These are phyloP conservation scores for Danaus chrysippus DNA, from an alignment of 2,888 invertebrate species.

Conservation along the genomic window DNA sequence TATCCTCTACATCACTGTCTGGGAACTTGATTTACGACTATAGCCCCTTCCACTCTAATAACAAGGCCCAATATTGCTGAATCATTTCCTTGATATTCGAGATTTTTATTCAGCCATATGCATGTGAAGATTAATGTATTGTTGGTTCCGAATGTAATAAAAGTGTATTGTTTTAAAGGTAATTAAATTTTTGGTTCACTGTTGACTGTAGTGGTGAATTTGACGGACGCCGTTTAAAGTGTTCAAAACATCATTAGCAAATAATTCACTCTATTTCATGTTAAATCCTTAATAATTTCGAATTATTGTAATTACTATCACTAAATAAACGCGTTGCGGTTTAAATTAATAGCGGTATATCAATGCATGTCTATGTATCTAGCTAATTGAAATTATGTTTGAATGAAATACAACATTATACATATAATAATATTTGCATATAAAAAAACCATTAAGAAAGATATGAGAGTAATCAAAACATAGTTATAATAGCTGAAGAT, in stretches of 20 bases:
- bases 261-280: too few relatives aligned
- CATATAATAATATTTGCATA: background rate
- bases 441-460: background rate
- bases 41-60: conserved; percentile 12
- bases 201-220: too few relatives aligned
- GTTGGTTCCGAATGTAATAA: conserved; percentile 3
- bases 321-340: too few relatives aligned
- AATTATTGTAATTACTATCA: too few relatives aligned
- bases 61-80: conserved; percentile 24
- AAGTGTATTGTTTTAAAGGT: conserved; percentile 2
- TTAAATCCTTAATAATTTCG: too few relatives aligned
- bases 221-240: too few relatives aligned
- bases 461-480: background rate
- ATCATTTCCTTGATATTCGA: conserved; percentile 19
- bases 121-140: conserved; percentile 26
- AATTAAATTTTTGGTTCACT: background rate
- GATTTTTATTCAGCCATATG: conserved; percentile 21
- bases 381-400: too few relatives aligned
- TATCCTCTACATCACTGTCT: conserved; percentile 22
- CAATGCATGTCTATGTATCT: too few relatives aligned
- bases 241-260: too few relatives aligned
- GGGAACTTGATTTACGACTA: conserved; percentile 22
- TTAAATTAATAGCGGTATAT: too few relatives aligned
- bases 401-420: background rate
- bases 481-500: conserved; percentile 6